Base-by-base conservation (phyloP, 2,797 vertebrate species). In the Sebastes umbrosus region DNA sequence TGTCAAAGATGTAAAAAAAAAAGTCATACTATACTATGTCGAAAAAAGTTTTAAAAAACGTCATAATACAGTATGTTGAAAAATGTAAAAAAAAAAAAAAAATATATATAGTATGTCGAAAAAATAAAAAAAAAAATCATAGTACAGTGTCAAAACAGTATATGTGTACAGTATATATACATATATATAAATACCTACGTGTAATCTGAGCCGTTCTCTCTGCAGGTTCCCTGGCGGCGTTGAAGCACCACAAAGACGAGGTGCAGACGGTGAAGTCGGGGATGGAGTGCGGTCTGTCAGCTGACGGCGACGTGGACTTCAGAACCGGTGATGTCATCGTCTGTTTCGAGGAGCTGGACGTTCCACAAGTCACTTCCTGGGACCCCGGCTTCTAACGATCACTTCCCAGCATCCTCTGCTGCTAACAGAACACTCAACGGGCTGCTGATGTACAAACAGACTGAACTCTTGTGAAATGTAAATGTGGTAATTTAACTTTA, bases 181-280 rank as follows among this genome's bases (percentile, higher is more conserved):
- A 36, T 36, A 11, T 36, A 36, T 12, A 39, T 39, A 39, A 4
- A 39, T 39, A 39, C 12, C 36, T 12, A 13, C 4, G 36, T 12
- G 36, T 39, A 39, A 39, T 12, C 4, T 39, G 36, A 39, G 0
- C 12, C 25, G 36, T 39, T 13, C 36, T 9, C 20, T 9, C 50
- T 9, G 14, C 84, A 99, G 98, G 98, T 34, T 93, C 79, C 6
- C 75, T 98, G 67, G 94, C 91, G 0, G 94, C 97, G 6, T 52
- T 99, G 89, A 99, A 97, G 87, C 97, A 99, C 80, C 97, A 96
- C 73, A 99, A 97, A 84, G 96, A 98, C 58, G 97, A 98, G 1
- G 95, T 97, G 13, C 93, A 93, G 83, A 77, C 93, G 4, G 96
- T 97, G 79, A 97, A 95, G 94, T 87, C 36, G 0, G 98, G 98